Conservation (phyloP, 2,888 invertebrate genomes). For the Pammene fasciana region DNA sequence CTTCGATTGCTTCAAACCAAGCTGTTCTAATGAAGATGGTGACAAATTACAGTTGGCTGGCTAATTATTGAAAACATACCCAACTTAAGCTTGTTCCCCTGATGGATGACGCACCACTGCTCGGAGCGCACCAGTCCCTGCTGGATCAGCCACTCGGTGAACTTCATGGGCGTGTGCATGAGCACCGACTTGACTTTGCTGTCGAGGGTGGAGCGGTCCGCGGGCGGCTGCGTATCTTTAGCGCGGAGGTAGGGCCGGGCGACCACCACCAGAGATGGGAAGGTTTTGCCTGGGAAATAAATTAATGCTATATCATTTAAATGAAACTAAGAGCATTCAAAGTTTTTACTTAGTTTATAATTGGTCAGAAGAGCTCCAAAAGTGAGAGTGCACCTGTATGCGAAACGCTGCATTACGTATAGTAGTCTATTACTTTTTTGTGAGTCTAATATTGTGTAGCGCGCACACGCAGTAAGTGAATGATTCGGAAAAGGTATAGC, state of each 20-base stretch:
- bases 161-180: slow-evolving; percentile 91
- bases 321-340: too few relatives aligned
- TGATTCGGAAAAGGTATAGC: too few relatives aligned
- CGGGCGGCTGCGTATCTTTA: slow-evolving; percentile 83
- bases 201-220: slow-evolving; percentile 86
- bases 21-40: too few relatives aligned
- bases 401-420: too few relatives aligned
- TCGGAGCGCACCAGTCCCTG: slow-evolving; percentile 91
- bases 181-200: slow-evolving; percentile 92
- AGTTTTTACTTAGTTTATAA: too few relatives aligned
- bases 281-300: slow-evolving; percentile 86
- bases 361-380: too few relatives aligned
- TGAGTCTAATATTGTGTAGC: too few relatives aligned
- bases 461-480: too few relatives aligned
- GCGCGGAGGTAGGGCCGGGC: slow-evolving; percentile 90
- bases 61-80: slow-evolving; percentile 67
- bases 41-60: slow-evolving; percentile 76
- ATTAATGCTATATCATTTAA: neutral
- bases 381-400: too few relatives aligned
- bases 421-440: too few relatives aligned
- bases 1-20: too few relatives aligned
- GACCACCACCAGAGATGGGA: slow-evolving; percentile 92
- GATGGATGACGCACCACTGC: slow-evolving; percentile 89
- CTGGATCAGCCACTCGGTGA: slow-evolving; percentile 95
- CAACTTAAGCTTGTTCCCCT: slow-evolving; percentile 87